Conservation (phyloP, 1,140 invertebrate genomes). For the Drosophila teissieri region DNA sequence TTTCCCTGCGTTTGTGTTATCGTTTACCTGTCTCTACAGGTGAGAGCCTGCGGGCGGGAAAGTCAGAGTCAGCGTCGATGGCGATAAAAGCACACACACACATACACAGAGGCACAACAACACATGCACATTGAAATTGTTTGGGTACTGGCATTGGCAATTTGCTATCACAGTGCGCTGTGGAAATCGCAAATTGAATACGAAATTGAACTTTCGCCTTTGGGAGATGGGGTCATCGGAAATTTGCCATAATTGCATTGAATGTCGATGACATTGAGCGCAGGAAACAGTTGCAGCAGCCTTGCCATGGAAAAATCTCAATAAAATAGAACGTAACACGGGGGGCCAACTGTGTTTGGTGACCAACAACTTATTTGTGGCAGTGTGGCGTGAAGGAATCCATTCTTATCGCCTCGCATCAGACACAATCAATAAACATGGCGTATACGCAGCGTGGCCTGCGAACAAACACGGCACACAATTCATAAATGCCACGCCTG, state of each 20-base stretch:
- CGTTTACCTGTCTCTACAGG: slow-evolving; percentile 41
- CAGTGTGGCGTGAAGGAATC: not conserved
- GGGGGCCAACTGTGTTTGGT: slow-evolving; percentile 12
- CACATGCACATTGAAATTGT: slow-evolving; percentile 57
- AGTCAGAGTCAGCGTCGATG: slow-evolving; percentile 60
- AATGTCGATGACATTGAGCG: slow-evolving; percentile 71
- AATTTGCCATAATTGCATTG: slow-evolving; percentile 76
- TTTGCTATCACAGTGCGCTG: slow-evolving; percentile 37
- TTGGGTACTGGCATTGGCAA: slow-evolving; percentile 46
- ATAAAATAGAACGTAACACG: slow-evolving; percentile 6
- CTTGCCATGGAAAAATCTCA: not conserved
- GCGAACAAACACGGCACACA: slow-evolving; percentile 30
- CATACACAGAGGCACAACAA: slow-evolving; percentile 15
- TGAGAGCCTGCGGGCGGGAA: slow-evolving; percentile 32
- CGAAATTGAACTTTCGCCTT: slow-evolving; percentile 79
- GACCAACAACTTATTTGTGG: not conserved
- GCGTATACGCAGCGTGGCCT: slow-evolving; percentile 65
- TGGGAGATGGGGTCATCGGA: slow-evolving; percentile 41
- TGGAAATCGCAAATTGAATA: slow-evolving; percentile 80
- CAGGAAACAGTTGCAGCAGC: slow-evolving; percentile 66
- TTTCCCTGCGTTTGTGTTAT: slow-evolving; percentile 58
- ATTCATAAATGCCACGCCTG: slow-evolving; percentile 63
- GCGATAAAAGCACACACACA: slow-evolving; percentile 64
- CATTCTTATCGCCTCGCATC: slow-evolving; percentile 8
- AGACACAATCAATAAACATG: slow-evolving; percentile 70